Evolutionary conservation across 2,113 vertebrate species (phyloP).

Genomic region (Acanthochromis polyacanthus): DNA sequence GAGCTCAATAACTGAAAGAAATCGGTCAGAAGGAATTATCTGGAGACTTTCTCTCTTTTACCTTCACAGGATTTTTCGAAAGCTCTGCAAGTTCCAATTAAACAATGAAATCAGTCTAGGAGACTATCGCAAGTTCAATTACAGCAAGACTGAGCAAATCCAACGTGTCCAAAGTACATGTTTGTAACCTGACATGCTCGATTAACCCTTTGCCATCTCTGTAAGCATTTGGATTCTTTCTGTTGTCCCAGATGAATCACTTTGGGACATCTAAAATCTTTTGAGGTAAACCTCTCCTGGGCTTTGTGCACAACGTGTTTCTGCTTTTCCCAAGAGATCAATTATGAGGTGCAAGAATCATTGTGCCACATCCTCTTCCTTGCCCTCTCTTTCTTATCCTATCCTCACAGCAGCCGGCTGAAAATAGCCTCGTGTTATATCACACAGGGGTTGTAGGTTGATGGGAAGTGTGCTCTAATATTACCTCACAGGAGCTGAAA

Average conservation of each 20-base stretch:
- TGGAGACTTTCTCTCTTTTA: too few relatives aligned
- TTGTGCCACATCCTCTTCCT: constrained; percentile 5
- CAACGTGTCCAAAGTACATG: neutral
- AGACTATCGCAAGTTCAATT: neutral
- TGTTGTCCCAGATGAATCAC: neutral
- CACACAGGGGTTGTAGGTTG: constrained; percentile 64
- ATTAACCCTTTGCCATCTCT: constrained; percentile 23
- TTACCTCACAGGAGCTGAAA: constrained; percentile 59
- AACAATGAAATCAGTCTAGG: neutral
- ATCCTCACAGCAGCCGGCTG: constrained; percentile 52
- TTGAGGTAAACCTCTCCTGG: neutral
- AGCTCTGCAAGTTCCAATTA: neutral
- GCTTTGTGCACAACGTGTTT: neutral
- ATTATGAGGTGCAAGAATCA: constrained; percentile 40
- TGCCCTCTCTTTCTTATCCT: constrained; percentile 44
- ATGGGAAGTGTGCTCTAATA: constrained; percentile 66
- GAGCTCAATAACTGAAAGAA: too few relatives aligned
- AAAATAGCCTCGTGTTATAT: constrained; percentile 73
- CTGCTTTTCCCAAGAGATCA: constrained; percentile 29
- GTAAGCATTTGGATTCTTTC: neutral
- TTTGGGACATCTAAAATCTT: neutral
- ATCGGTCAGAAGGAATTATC: too few relatives aligned
- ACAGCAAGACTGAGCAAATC: too few relatives aligned
- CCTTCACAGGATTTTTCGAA: constrained; percentile 8
- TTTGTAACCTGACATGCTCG: neutral